Conservation (phyloP, 2,888 invertebrate genomes). For the Hedya salicella region DNA sequence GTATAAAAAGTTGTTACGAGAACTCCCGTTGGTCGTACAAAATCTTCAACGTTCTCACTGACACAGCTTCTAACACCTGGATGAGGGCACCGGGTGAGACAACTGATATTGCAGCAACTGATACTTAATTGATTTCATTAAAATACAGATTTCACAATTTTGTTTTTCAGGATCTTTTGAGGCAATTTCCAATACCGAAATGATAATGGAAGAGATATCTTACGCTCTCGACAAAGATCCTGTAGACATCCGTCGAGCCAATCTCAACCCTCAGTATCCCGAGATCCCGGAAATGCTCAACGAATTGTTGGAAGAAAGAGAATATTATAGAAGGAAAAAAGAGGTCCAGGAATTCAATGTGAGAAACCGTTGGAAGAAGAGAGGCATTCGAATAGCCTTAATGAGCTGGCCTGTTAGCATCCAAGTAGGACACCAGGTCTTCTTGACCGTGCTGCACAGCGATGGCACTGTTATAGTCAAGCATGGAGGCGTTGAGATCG, state of each 20-base stretch:
- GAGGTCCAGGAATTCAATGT: conserved; percentile 84
- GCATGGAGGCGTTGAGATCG: conserved; percentile 91
- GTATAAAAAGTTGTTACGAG: conserved; percentile 86
- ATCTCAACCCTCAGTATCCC: conserved; percentile 68
- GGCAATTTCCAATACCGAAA: conserved; percentile 85
- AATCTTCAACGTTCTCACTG: conserved; percentile 82
- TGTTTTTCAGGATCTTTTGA: conserved; percentile 80
- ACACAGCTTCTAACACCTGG: conserved; percentile 87
- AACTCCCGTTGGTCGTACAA: conserved; percentile 70
- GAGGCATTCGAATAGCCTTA: conserved; percentile 88
- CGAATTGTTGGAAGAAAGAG: conserved; percentile 70
- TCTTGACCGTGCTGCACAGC: conserved; percentile 88
- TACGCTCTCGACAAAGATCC: conserved; percentile 83
- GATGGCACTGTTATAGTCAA: conserved; percentile 89
- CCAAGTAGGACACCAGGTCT: conserved; percentile 82
- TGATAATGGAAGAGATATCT: conserved; percentile 88
- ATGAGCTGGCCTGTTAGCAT: conserved; percentile 87
- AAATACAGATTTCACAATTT: no score
- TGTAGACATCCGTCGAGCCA: conserved; percentile 82
- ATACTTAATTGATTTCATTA: no score
- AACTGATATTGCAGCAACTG: no score
- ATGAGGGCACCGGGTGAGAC: conserved; percentile 87
- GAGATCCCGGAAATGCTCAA: conserved; percentile 78
- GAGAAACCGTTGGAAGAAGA: conserved; percentile 91
- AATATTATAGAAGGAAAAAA: conserved; percentile 77